phyloP scores from a whole-genome alignment of 2,888 invertebrate genomes.

The Stictocephala bisonia region DNA sequence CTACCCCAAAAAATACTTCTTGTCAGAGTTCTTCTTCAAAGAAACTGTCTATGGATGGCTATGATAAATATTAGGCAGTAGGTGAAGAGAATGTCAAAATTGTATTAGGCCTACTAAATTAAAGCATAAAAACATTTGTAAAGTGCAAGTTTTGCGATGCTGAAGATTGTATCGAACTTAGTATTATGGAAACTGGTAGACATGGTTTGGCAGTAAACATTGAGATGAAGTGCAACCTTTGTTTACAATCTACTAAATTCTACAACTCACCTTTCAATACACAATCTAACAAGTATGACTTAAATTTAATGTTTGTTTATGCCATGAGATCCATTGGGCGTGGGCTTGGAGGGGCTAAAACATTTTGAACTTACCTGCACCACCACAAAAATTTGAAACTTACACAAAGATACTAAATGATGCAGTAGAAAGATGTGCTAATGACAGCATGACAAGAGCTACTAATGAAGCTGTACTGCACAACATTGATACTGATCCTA shows the following conservation, averaged over 20 bases:
- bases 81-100: slow-evolving; percentile 29
- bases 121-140: slow-evolving; percentile 25
- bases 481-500: neutral
- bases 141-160: slow-evolving; percentile 25
- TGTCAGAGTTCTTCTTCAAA: slow-evolving; percentile 33
- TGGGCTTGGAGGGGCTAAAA: no score
- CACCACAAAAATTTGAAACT: slow-evolving; percentile 35
- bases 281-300: no score
- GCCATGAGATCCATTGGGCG: no score
- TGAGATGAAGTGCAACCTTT: no score
- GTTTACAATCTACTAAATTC: no score
- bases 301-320: no score
- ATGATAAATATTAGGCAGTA: slow-evolving; percentile 30
- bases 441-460: no score
- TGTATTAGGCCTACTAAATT: slow-evolving; percentile 33
- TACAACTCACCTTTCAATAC: no score
- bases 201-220: slow-evolving; percentile 24
- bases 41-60: slow-evolving; percentile 22
- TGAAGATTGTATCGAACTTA: slow-evolving; percentile 34
- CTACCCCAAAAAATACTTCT: no score
- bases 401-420: no score
- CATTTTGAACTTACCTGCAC: slow-evolving; percentile 17
- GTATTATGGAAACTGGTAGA: slow-evolving; percentile 2
- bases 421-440: no score
- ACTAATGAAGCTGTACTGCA: no score